Conservation (phyloP, 2,888 invertebrate genomes). For the Operophtera brumata region DNA sequence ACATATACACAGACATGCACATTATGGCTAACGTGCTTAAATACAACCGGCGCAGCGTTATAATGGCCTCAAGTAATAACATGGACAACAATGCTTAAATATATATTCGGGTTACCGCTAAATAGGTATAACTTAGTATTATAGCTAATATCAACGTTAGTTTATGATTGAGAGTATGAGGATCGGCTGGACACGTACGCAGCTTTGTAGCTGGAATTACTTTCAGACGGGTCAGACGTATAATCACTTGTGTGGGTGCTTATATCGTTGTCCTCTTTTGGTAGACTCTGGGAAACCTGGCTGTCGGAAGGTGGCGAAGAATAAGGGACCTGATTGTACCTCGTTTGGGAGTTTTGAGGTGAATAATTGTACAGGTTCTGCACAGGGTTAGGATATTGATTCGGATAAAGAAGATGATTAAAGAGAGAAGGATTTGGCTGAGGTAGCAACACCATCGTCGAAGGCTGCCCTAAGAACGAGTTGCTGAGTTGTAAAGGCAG, state of each 20-base stretch:
- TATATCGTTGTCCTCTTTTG: slow-evolving; percentile 67
- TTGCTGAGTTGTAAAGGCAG: slow-evolving; percentile 51
- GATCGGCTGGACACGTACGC: slow-evolving; percentile 55
- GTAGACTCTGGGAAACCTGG: slow-evolving; percentile 51
- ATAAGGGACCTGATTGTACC: slow-evolving; percentile 54
- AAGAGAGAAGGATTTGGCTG: slow-evolving; percentile 63
- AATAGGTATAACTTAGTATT: slow-evolving; percentile 3
- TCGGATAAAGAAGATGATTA: slow-evolving; percentile 53
- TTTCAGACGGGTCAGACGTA: slow-evolving; percentile 51
- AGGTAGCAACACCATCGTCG: slow-evolving; percentile 62
- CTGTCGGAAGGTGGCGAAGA: slow-evolving; percentile 50
- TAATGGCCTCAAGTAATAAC: slow-evolving; percentile 42
- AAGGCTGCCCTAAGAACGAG: slow-evolving; percentile 60
- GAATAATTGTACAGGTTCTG: slow-evolving; percentile 69
- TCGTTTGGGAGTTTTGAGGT: slow-evolving; percentile 60
- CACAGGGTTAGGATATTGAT: slow-evolving; percentile 46
- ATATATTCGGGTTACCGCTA: slow-evolving; percentile 23
- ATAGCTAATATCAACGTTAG: slow-evolving; percentile 2
- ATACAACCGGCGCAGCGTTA: slow-evolving; percentile 34
- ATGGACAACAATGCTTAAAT: slow-evolving; percentile 16
- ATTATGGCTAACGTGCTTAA: slow-evolving; percentile 25
- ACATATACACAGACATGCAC: slow-evolving; percentile 19
- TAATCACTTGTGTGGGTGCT: slow-evolving; percentile 57
- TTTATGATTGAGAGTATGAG: slow-evolving; percentile 48
- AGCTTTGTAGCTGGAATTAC: slow-evolving; percentile 58